These are phyloP conservation scores for Donacobius atricapilla DNA, from an alignment of 2,113 vertebrate species.

Conservation along the genomic window DNA sequence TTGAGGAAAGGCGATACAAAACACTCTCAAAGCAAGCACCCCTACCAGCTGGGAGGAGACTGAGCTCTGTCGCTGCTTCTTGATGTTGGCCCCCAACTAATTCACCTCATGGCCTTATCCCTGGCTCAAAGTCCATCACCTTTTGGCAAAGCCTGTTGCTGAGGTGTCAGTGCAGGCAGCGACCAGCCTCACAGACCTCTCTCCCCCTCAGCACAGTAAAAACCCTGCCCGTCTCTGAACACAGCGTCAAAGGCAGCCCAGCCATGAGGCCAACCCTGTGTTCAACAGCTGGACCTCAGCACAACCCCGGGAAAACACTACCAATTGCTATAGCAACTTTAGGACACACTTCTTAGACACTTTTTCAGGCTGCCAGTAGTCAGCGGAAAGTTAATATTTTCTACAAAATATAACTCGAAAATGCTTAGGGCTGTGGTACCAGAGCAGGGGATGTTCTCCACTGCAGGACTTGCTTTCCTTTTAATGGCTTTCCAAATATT, in stretches of 20 bases:
- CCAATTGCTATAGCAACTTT: rapidly evolving
- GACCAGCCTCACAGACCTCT: not conserved
- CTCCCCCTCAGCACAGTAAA: not conserved
- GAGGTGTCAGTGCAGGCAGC: not conserved
- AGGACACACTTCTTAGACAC: not conserved
- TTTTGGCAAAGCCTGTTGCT: not conserved
- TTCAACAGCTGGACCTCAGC: not conserved
- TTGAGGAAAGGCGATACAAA: not conserved
- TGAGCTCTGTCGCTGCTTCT: not conserved
- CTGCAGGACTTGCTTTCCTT: not conserved
- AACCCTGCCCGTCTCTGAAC: not conserved
- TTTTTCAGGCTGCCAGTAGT: not conserved
- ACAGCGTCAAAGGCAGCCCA: not conserved
- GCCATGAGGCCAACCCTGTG: not conserved
- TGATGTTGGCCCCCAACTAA: not conserved
- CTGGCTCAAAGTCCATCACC: not conserved
- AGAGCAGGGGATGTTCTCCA: not conserved
- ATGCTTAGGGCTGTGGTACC: not conserved
- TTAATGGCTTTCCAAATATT: not conserved
- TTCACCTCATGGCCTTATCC: not conserved
- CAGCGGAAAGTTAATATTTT: not conserved
- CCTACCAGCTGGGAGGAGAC: not conserved
- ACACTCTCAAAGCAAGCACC: not conserved
- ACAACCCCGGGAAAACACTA: not conserved
- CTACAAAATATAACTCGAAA: not conserved